Percentiles rank a stretch among this genome's conserved stretches.
phyloP scores from a whole-genome alignment of 2,888 invertebrate genomes.

The Drosophila helvetica region DNA sequence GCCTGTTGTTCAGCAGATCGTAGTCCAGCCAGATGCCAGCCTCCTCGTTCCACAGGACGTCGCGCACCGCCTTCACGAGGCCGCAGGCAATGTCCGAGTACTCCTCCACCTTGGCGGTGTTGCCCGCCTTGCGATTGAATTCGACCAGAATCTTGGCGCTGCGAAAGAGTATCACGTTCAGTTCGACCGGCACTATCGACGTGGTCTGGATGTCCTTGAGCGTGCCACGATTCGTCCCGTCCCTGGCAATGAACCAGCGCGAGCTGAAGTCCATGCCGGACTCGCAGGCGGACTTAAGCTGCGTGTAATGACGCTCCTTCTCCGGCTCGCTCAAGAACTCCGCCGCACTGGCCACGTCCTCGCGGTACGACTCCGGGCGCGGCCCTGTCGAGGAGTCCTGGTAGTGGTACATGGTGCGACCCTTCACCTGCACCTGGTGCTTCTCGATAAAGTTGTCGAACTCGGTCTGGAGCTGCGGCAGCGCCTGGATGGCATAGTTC shows the following conservation, averaged over 20 bases:
- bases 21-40: constrained; percentile 95
- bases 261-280: constrained; percentile 98
- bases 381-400: constrained; percentile 90
- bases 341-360: constrained; percentile 86
- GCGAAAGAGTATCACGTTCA: constrained; percentile 94
- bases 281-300: constrained; percentile 95
- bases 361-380: constrained; percentile 95
- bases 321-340: constrained; percentile 85
- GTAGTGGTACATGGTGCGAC: constrained; percentile 90
- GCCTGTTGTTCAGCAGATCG: constrained; percentile 87
- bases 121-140: constrained; percentile 86
- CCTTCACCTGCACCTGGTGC: constrained; percentile 87
- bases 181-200: constrained; percentile 94
- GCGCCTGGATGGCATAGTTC: constrained; percentile 87
- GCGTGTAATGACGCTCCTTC: constrained; percentile 89
- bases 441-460: constrained; percentile 93
- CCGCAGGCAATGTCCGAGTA: constrained; percentile 87
- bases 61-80: constrained; percentile 85
- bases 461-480: constrained; percentile 89
- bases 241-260: constrained; percentile 91
- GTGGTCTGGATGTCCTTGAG: constrained; percentile 91
- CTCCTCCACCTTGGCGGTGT: constrained; percentile 86
- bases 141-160: constrained; percentile 91
- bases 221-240: constrained; percentile 88
- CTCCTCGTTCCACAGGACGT: constrained; percentile 93